These are phyloP conservation scores for Drosophila leonis DNA, from an alignment of 2,888 invertebrate genomes.

Conservation along the genomic window DNA sequence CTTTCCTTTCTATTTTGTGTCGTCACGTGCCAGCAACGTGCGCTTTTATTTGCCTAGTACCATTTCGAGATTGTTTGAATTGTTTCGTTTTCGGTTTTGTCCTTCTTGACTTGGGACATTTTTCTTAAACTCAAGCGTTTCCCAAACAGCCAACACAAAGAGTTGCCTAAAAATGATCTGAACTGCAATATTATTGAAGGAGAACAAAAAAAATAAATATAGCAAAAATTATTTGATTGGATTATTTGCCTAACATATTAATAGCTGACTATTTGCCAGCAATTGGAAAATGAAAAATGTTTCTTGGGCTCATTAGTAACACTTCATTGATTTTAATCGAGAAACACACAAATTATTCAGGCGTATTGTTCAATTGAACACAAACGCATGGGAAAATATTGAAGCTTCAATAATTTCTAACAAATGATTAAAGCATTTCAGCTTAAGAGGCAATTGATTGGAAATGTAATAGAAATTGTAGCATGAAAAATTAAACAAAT, in stretches of 20 bases:
- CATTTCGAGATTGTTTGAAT: constrained; percentile 73
- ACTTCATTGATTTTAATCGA: constrained; percentile 37
- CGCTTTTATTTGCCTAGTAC: constrained; percentile 55
- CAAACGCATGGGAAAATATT: neutral
- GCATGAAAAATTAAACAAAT: neutral
- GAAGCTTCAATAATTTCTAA: neutral
- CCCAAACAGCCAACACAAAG: constrained; percentile 22
- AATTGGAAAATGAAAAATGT: neutral
- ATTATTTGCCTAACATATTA: constrained; percentile 33
- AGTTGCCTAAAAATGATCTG: constrained; percentile 7
- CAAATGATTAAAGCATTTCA: neutral
- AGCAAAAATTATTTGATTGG: constrained; percentile 1
- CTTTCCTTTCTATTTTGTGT: constrained; percentile 33
- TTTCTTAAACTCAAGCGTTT: constrained; percentile 10
- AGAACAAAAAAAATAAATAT: neutral
- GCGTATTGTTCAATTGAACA: constrained; percentile 34
- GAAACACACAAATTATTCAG: constrained; percentile 33
- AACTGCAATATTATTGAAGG: constrained; percentile 13
- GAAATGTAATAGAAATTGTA: constrained; percentile 1
- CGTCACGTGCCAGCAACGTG: constrained; percentile 68
- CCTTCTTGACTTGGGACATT: constrained; percentile 29
- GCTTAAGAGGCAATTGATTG: neutral
- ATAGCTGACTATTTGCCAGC: constrained; percentile 20
- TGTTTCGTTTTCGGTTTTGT: constrained; percentile 47
- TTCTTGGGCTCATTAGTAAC: constrained; percentile 36